Conservation (phyloP, 53 echinoderm and acorn worm genomes). For the Arbacia lixula region DNA sequence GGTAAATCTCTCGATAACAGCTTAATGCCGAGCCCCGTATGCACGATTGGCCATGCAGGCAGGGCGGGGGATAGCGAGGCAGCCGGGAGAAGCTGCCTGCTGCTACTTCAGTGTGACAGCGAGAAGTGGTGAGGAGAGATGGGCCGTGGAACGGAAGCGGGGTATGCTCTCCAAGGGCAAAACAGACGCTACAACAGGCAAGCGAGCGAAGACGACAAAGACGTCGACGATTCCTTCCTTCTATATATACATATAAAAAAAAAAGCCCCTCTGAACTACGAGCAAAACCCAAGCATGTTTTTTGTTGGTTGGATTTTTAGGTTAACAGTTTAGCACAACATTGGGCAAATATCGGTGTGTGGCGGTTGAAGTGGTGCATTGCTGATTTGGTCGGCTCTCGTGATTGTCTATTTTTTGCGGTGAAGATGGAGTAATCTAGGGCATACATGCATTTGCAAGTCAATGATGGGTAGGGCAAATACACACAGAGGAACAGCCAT, state of each 20-base stretch:
- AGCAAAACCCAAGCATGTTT: no score
- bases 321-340: conserved; percentile 27
- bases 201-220: background rate
- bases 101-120: conserved; percentile 45
- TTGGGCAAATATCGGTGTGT: no score
- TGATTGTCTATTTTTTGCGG: no score
- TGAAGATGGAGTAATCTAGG: no score
- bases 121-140: conserved; percentile 41
- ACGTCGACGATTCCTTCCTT: background rate
- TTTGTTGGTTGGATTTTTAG: conserved; percentile 28
- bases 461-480: no score
- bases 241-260: conserved; percentile 29
- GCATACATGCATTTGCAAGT: no score
- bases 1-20: conserved; percentile 57
- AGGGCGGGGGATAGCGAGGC: no score
- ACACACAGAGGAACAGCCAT: no score
- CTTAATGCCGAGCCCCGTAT: conserved; percentile 55
- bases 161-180: conserved; percentile 44
- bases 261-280: no score
- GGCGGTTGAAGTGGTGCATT: no score
- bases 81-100: conserved; percentile 19
- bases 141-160: conserved; percentile 25
- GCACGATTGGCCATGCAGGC: no score
- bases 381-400: no score
- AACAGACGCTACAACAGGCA: conserved; percentile 14